Conservation (phyloP, 2,797 vertebrate species). For the Onychomys leucogaster region DNA sequence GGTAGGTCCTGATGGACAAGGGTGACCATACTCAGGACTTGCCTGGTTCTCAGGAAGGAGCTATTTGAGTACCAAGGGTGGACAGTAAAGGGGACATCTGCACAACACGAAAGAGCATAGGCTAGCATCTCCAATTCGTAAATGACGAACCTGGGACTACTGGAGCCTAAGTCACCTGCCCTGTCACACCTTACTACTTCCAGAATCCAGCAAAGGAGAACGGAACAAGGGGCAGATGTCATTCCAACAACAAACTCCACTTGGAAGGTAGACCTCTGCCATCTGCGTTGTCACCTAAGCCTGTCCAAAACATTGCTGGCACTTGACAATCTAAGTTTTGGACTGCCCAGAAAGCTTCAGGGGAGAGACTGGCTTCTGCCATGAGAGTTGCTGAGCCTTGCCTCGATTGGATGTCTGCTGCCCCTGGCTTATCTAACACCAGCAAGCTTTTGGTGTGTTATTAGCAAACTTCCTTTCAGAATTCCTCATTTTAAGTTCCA, state of each 20-base stretch:
- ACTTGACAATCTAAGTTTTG: not conserved
- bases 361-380: not conserved
- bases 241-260: not conserved
- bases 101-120: not conserved
- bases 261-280: not conserved
- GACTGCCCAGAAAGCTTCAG: not conserved
- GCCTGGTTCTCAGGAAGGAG: not conserved
- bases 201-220: not conserved
- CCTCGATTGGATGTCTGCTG: not conserved
- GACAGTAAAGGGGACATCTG: too few relatives aligned
- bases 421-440: not conserved
- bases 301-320: not conserved
- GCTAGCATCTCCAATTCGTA: not conserved
- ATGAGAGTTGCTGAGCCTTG: not conserved
- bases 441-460: not conserved
- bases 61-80: not conserved
- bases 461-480: not conserved
- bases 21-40: fast-evolving
- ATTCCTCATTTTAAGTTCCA: not conserved
- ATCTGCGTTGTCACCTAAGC: not conserved
- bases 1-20: not conserved
- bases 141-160: not conserved
- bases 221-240: not conserved
- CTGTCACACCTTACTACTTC: not conserved
- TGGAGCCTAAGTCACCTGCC: not conserved